Percentiles rank a stretch among this genome's conserved stretches.
Conservation (phyloP, 1,140 invertebrate species). For the Lasioglossum baleicum region DNA sequence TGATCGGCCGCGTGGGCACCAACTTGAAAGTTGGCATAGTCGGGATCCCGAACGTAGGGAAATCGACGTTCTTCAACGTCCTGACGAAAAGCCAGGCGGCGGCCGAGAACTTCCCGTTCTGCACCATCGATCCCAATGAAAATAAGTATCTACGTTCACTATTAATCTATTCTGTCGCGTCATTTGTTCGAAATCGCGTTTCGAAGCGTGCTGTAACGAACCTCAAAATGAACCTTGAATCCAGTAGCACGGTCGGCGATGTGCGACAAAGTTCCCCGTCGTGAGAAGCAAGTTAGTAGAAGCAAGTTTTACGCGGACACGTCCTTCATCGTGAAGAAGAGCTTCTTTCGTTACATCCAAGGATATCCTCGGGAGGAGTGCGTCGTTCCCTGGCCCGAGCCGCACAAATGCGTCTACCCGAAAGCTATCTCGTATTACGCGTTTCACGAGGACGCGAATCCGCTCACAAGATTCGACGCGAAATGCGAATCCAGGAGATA, state of each 20-base stretch:
- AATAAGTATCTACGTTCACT: conserved; percentile 90
- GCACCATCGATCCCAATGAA: conserved; percentile 99
- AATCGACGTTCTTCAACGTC: conserved; percentile 99
- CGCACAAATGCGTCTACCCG: conserved; percentile 62
- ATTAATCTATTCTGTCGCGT: not conserved
- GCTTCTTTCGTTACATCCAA: conserved; percentile 44
- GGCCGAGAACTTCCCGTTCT: conserved; percentile 99
- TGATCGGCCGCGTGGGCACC: conserved; percentile 98
- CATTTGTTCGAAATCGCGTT: conserved; percentile 7
- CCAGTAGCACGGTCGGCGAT: conserved; percentile 7
- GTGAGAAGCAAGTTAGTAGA: not conserved
- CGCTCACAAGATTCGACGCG: conserved; percentile 50
- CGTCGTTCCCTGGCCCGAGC: conserved; percentile 12
- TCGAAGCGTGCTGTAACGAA: not conserved
- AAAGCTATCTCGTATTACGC: conserved; percentile 74
- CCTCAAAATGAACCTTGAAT: conserved; percentile 6
- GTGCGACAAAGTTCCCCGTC: conserved; percentile 27
- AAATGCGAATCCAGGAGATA: conserved; percentile 14
- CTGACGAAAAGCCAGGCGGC: conserved; percentile 97
- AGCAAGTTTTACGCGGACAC: conserved; percentile 5
- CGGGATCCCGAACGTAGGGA: conserved; percentile 97
- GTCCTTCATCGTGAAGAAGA: conserved; percentile 46
- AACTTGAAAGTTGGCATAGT: conserved; percentile 98
- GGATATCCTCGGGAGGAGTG: conserved; percentile 31
- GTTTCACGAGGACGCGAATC: conserved; percentile 73